Base-by-base conservation (phyloP, 2,888 invertebrate genomes). In the Caenorhabditis sulstoni region DNA sequence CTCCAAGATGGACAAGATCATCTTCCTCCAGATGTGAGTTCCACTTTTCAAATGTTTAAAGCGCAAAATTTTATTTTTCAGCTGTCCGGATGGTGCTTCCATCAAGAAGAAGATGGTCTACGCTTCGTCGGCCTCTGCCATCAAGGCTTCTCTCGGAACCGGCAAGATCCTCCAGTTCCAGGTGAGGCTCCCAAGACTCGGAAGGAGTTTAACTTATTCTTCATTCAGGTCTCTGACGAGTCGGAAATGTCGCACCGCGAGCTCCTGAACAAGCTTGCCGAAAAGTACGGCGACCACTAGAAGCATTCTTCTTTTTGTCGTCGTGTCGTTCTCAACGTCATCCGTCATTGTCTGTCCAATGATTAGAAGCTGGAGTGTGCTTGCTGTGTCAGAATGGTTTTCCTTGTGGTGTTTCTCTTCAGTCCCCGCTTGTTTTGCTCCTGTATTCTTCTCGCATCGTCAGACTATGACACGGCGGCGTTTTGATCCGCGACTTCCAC, bases 11-110 rank as follows among this genome's bases (percentile, higher is more conserved):
- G 96, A 97, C 92, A 97, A 97, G 92, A 93, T 97, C 89, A 95
- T 97, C 93, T 94, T 97, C 91, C 96, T 97, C 95, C 95, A 95
- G 91, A 96, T 96, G 96, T 91, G 78, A 84, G 87, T 57, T 74
- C 3, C 9, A 12, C 11, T 14, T 16, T 18, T 11, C 5, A 9
- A 22, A 9, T 11, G 18, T 16, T 59, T 14, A 11, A n/a, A 18
- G 55, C 14, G 53, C 7, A 29, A n/a, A n/a, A n/a, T n/a, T n/a
- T 29, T 7, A 7, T 29, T 70, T 85, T 89, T 20, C 86, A 92
- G 92, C 91, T 96, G 97, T 93, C 97, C 97, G 53, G 97, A 98
- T 93, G 95, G 95, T 92, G 96, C 98, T 90, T 96, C 95, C 93
- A 94, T 95, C 87, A 94, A 93, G 92, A 94, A 94, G 93, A 94